Evolutionary conservation across 2,888 invertebrate species (phyloP).

Genomic region (Synergus umbraculus): DNA sequence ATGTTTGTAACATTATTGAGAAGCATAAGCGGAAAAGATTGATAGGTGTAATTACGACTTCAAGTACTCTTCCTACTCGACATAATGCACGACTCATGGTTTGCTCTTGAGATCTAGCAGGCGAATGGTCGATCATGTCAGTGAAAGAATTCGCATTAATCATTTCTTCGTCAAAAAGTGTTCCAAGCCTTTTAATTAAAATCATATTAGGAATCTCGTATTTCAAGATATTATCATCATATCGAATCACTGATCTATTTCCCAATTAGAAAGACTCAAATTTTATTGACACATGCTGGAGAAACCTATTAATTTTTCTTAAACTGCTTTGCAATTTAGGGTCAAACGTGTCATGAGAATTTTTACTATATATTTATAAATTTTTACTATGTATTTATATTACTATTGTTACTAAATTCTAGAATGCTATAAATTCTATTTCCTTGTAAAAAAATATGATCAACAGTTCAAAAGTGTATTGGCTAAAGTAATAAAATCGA

Average conservation of each 20-base stretch:
- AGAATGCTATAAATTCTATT: too few relatives aligned
- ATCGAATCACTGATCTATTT: constrained; percentile 9
- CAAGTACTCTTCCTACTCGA: not conserved
- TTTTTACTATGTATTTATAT: too few relatives aligned
- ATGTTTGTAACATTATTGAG: not conserved
- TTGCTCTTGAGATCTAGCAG: constrained; percentile 3
- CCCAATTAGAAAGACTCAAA: not conserved
- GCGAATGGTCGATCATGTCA: constrained; percentile 8
- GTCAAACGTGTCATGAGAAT: too few relatives aligned
- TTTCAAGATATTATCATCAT: constrained; percentile 15
- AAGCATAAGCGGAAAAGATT: not conserved
- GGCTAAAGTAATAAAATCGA: not conserved
- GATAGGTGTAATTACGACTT: not conserved
- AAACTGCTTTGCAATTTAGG: too few relatives aligned
- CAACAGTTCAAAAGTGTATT: not conserved
- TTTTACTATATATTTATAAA: too few relatives aligned
- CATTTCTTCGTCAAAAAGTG: not conserved
- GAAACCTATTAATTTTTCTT: too few relatives aligned
- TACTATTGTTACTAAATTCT: too few relatives aligned
- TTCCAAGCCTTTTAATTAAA: constrained; percentile 15
- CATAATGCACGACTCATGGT: not conserved
- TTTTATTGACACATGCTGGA: not conserved
- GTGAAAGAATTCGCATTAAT: constrained; percentile 17
- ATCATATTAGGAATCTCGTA: constrained; percentile 24
- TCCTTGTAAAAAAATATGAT: not conserved